Evolutionary conservation across 1,140 invertebrate genomes (phyloP), one percentile per base, ranked within the genome.

Genomic region (Musca domestica): DNA sequence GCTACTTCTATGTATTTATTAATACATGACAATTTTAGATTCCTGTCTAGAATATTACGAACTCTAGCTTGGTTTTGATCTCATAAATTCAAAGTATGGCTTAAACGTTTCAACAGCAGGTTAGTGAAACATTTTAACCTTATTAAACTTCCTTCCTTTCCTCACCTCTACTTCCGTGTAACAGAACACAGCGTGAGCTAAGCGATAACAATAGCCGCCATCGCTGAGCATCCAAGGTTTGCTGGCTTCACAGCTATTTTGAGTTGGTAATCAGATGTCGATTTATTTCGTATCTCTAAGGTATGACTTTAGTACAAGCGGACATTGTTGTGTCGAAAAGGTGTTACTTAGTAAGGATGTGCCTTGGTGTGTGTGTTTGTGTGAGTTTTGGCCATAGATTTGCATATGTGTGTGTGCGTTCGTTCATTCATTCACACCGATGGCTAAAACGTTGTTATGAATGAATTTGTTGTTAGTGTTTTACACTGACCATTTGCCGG

Each of bases 141-240:
- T 49, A 49, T 49, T 54, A 23, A 5, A 54, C 20, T 54, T 54
- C 51, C 51, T 54, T 48, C 47, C 51, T 54, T 23, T 54, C 22
- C 51, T n/a, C n/a, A 41, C 34, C 34, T 41, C 34, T 41, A 41
- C 20, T 54, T 54, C 51, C 51, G 51, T 23, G 22, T 54, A 54
- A 20, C 20, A 54, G 15, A n/a, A 15, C 51, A 54, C 51, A 54
- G 51, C 51, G 22, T 54, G 51, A 20, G 15, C 10, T 23, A 49
- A 49, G 19, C 10, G 47, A 19, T 19, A 19, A 20, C 19, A 49
- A 49, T 49, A 20, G 48, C 22, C 47, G 17, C n/a, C n/a, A n/a
- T 10, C 10, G 34, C 34, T 10, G 6, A 41, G 34, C 34, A 41
- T 2, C 34, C 34, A 41, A 41, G 34, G 10, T 10, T 41, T 5